phyloP scores from a whole-genome alignment of 2,888 invertebrate species.

The Antheraea yamamai region DNA sequence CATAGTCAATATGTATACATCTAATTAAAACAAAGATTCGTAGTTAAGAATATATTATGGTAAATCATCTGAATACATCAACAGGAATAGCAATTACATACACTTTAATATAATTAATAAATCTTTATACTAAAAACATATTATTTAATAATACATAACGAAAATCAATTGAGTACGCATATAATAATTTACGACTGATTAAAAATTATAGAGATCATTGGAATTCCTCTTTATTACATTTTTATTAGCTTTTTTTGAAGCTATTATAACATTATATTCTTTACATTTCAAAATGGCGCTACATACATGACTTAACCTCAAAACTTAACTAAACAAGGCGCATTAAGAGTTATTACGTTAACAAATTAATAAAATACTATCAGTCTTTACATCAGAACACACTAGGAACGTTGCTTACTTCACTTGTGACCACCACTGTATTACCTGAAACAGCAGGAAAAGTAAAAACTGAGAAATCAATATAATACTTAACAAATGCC shows the following conservation, averaged over 20 bases:
- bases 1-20: background rate
- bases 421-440: conserved; percentile 38
- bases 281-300: conserved; percentile 30
- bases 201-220: conserved; percentile 44
- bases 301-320: conserved; percentile 27
- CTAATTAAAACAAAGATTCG: background rate
- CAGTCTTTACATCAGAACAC: conserved; percentile 67
- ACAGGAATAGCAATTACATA: conserved; percentile 22
- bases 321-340: conserved; percentile 25
- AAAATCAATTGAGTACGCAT: conserved; percentile 32
- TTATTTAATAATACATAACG: conserved; percentile 29
- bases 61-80: conserved; percentile 28
- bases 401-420: conserved; percentile 54
- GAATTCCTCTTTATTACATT: conserved; percentile 26
- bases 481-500: background rate
- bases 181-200: conserved; percentile 35
- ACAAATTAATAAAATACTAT: conserved; percentile 63
- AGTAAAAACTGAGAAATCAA: background rate
- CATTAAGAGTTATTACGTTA: conserved; percentile 55
- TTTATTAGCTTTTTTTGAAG: background rate
- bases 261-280: conserved; percentile 32
- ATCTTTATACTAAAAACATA: conserved; percentile 22
- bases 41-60: conserved; percentile 27
- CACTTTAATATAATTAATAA: conserved; percentile 22
- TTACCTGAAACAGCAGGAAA: conserved; percentile 55